phyloP scores from a whole-genome alignment of 2,797 vertebrate species.

The Falco naumanni region DNA sequence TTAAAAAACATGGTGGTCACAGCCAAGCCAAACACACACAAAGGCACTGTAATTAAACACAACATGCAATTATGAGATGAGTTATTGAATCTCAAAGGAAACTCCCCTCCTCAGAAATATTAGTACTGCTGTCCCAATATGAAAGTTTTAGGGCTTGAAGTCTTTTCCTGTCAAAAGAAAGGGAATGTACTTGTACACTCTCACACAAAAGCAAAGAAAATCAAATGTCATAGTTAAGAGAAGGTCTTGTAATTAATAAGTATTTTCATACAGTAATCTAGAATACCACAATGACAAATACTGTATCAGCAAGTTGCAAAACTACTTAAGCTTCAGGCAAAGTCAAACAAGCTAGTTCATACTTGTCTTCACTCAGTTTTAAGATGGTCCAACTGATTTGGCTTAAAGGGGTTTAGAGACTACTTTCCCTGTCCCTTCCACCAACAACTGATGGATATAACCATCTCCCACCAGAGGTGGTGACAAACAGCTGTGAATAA shows the following conservation, averaged over 20 bases:
- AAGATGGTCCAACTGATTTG: background rate
- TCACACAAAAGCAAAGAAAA: background rate
- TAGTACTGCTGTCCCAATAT: background rate
- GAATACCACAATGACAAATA: background rate
- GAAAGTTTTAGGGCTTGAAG: background rate
- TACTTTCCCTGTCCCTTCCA: background rate
- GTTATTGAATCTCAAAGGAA: background rate
- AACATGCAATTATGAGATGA: background rate
- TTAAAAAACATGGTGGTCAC: background rate
- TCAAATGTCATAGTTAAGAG: background rate
- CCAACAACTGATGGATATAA: background rate
- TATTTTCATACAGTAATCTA: background rate
- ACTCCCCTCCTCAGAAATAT: background rate
- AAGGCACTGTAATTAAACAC: background rate
- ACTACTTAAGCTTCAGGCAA: background rate
- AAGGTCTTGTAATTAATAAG: background rate
- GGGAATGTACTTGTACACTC: background rate
- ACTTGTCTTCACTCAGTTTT: background rate
- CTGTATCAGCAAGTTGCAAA: background rate
- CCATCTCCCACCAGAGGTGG: background rate
- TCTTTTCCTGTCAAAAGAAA: background rate
- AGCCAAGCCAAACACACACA: background rate
- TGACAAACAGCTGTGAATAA: background rate
- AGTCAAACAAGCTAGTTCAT: background rate
- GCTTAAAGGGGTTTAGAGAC: background rate